Conservation (phyloP, 2,888 invertebrate genomes). For the Bembecia ichneumoniformis region DNA sequence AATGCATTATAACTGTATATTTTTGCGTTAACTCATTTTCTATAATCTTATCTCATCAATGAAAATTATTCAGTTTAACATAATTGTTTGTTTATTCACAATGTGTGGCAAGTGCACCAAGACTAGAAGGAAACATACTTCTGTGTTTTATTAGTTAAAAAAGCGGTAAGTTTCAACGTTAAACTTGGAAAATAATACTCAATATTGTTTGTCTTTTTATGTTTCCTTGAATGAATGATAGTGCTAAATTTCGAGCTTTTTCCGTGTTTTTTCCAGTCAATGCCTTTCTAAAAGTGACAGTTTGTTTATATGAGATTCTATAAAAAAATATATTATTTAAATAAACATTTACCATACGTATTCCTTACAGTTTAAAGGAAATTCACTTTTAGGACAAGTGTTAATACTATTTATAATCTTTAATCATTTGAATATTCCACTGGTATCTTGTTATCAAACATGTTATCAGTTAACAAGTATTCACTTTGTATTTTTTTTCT, state of each 20-base stretch:
- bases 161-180: slow-evolving; percentile 43
- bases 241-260: neutral
- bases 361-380: no score
- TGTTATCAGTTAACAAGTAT: slow-evolving; percentile 18
- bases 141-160: slow-evolving; percentile 46
- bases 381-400: no score
- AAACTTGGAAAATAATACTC: neutral
- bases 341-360: no score
- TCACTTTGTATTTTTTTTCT: neutral
- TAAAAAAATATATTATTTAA: no score
- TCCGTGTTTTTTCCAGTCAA: slow-evolving; percentile 4
- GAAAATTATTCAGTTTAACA: slow-evolving; percentile 15
- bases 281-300: slow-evolving; percentile 55
- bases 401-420: no score
- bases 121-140: slow-evolving; percentile 64
- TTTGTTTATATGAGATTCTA: slow-evolving; percentile 18
- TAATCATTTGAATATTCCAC: no score
- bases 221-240: neutral
- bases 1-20: slow-evolving; percentile 48
- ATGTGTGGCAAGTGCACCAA: slow-evolving; percentile 62
- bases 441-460: slow-evolving; percentile 16
- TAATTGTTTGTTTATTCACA: slow-evolving; percentile 28
- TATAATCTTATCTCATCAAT: slow-evolving; percentile 1
- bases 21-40: slow-evolving; percentile 16
- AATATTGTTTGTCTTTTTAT: neutral